Base-by-base conservation (phyloP, 2,797 vertebrate species). In the Karalla daura region DNA sequence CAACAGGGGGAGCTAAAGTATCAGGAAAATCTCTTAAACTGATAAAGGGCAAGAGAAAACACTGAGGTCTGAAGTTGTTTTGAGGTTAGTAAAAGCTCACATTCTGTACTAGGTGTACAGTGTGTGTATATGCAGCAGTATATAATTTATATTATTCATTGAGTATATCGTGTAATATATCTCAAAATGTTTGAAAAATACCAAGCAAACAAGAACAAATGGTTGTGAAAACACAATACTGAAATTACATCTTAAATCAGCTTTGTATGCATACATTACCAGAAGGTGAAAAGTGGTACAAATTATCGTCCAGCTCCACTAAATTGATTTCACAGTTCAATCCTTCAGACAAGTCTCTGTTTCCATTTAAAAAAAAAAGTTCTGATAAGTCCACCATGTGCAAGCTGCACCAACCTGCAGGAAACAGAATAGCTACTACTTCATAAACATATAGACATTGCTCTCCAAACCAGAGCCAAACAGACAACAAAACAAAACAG, bases 1-100 rank as follows among this genome's bases (percentile, higher is more conserved):
- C 79, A 81, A 49, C 4, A 0, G 63, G 37, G 66, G 74, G 79
- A 44, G 63, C 75, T 59, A 7, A 23, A 65, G 69, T 14, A 10
- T 50, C n/a, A 32, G 15, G 39, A 59, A 20, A 24, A 51, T 35
- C 11, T 35, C 15, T 35, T 35, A 4, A 13, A 14, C 10, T 30
- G 33, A 35, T 12, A 14, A 35, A 15, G 9, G 6, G 12, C 36
- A 39, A 17, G 9, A 2, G 27, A 23, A 32, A 39, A 8, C 9
- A 56, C 1, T 41, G 37, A 44, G 20, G 18, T 21, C 8, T 25
- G 20, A n/a, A n/a, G n/a, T n/a, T 21, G 25, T 33, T 47, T 35
- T 67, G n/a, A 24, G 10, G 20, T 66, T 12, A 33, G 3, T 2
- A 58, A 4, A 28, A 44, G 21, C 5, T 18, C 20, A 15, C 30